Evolutionary conservation across 2,113 vertebrate genomes (phyloP).

Genomic region (Columba janthina): DNA sequence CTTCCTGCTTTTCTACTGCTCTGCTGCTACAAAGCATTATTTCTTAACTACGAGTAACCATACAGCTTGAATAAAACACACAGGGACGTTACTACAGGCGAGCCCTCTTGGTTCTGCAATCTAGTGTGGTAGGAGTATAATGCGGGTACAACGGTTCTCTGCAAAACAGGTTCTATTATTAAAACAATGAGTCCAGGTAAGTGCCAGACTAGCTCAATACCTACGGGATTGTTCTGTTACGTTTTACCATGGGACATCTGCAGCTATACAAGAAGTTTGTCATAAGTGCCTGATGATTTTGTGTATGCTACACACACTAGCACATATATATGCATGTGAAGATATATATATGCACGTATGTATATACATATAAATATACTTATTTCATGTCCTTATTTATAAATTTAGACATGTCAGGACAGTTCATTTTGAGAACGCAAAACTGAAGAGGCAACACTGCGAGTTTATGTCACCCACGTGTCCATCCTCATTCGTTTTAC

Average conservation of each 20-base stretch:
- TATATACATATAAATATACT: conserved; percentile 84
- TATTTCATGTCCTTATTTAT: conserved; percentile 80
- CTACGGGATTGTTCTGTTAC: conserved; percentile 78
- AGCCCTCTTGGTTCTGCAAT: conserved; percentile 78
- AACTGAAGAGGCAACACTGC: neutral
- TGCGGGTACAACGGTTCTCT: conserved; percentile 75
- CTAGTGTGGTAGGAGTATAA: conserved; percentile 77
- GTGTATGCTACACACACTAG: conserved; percentile 77
- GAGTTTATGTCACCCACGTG: conserved; percentile 94
- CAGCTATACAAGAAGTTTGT: conserved; percentile 80
- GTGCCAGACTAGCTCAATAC: conserved; percentile 88
- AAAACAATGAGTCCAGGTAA: conserved; percentile 85
- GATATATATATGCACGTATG: conserved; percentile 79
- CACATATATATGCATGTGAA: conserved; percentile 77
- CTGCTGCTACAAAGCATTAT: conserved; percentile 83
- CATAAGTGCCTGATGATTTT: conserved; percentile 88
- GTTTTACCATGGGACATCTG: conserved; percentile 77
- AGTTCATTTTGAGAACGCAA: conserved; percentile 71
- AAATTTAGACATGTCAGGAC: conserved; percentile 85
- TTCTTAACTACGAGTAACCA: conserved; percentile 77
- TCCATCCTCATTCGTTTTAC: conserved; percentile 99
- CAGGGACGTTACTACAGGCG: conserved; percentile 75
- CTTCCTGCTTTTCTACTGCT: conserved; percentile 83
- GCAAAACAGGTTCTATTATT: conserved; percentile 76
- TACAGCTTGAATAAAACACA: conserved; percentile 80